These are phyloP conservation scores for Stenotaenia linearis DNA, from an alignment of 2,888 invertebrate species.

Conservation along the genomic window DNA sequence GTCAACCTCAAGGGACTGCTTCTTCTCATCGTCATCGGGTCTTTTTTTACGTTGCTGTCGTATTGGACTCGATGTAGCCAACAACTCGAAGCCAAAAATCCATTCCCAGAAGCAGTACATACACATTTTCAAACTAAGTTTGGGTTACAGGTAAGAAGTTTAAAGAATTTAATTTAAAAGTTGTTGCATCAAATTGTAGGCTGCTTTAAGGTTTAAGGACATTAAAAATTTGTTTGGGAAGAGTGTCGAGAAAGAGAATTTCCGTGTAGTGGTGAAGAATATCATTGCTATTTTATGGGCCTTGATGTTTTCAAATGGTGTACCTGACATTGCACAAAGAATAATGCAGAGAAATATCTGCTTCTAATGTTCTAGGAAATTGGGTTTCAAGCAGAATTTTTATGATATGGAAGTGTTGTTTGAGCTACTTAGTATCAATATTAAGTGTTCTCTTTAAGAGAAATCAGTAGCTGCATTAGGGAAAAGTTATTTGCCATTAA, in stretches of 20 bases:
- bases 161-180: too few relatives aligned
- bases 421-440: too few relatives aligned
- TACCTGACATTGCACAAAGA: background rate
- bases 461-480: too few relatives aligned
- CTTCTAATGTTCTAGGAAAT: background rate
- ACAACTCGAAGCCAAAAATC: constrained; percentile 22
- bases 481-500: too few relatives aligned
- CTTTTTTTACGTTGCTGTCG: constrained; percentile 60
- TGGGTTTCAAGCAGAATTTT: background rate
- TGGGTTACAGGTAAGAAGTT: constrained; percentile 29
- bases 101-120: background rate
- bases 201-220: too few relatives aligned
- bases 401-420: too few relatives aligned
- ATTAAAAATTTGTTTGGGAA: background rate
- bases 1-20: constrained; percentile 70
- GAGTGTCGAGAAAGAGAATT: background rate
- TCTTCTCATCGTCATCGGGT: constrained; percentile 58
- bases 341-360: background rate
- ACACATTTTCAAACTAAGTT: constrained; percentile 24
- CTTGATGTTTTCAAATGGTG: background rate
- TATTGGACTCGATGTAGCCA: constrained; percentile 73
- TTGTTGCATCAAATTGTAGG: too few relatives aligned
- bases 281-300: background rate
- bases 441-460: too few relatives aligned
- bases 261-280: background rate